phyloP scores from a whole-genome alignment of 2,888 invertebrate species.

The Meandrusa payeni region DNA sequence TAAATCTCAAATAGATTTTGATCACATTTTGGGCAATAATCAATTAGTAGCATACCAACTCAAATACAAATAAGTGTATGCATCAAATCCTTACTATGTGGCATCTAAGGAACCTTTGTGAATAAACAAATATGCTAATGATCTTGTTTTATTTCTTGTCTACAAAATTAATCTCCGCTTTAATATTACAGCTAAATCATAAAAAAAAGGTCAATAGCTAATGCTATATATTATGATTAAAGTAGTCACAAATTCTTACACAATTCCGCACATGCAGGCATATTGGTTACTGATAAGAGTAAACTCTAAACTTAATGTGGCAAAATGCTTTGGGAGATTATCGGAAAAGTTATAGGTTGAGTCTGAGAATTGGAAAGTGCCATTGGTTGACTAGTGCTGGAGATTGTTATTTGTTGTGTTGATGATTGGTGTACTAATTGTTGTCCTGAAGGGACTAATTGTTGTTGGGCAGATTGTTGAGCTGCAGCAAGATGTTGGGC shows the following conservation, averaged over 20 bases:
- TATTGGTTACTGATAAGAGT: not conserved
- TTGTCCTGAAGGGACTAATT: slow-evolving; percentile 60
- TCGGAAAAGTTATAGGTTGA: slow-evolving; percentile 70
- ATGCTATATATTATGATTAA: slow-evolving; percentile 7
- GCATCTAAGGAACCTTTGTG: no score
- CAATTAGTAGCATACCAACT: no score
- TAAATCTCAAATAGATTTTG: no score
- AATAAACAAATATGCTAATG: not conserved
- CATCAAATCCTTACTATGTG: not conserved
- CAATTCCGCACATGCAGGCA: slow-evolving; percentile 11
- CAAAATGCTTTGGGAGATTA: slow-evolving; percentile 73
- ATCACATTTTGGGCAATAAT: no score
- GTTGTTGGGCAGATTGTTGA: slow-evolving; percentile 68
- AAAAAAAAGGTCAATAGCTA: slow-evolving; percentile 8
- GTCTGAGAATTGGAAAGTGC: slow-evolving; percentile 69
- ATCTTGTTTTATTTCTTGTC: slow-evolving; percentile 15
- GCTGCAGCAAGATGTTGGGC: slow-evolving; percentile 52
- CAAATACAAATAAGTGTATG: no score
- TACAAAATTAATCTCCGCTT: not conserved
- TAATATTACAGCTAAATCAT: not conserved
- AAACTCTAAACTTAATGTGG: slow-evolving; percentile 50
- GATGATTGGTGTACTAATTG: slow-evolving; percentile 71
- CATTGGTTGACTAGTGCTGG: slow-evolving; percentile 73
- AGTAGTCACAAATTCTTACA: slow-evolving; percentile 15
- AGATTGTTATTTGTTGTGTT: slow-evolving; percentile 72